Base-by-base conservation (phyloP, 1,140 invertebrate species). In the Drosophila mojavensis region DNA sequence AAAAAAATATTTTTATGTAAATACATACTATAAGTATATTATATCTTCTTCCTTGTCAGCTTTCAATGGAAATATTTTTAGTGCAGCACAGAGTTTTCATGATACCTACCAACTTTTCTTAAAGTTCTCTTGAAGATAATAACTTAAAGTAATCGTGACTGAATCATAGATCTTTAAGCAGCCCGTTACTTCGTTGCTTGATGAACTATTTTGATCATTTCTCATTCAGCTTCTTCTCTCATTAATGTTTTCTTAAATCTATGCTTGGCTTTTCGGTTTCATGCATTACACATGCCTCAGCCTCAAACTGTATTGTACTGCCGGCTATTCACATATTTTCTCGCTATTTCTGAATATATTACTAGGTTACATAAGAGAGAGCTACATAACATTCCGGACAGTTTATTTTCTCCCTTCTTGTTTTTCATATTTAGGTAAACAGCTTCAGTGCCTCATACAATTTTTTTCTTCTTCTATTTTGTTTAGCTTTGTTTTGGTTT, bases 401-500 rank as follows among this genome's bases (percentile, higher is more conserved):
- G 66, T 61, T 20, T 62, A 47, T 69, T 26, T 62, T 20, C 20
- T 53, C 20, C n/a, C 56, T 54, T 36, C 39, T 54, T 48, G 60
- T 56, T 43, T 41, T 64, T 36, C 36, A 68, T 68, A 61, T 74
- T 68, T 47, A 61, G 53, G 53, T 69, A 60, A 51, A 26, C 54
- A 50, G 50, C 55, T 65, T 9, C 39, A 66, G 20, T 56, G 59
- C 39, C 59, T 47, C 43, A 47, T 5, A n/a, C 7, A 17, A 5
- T 17, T 15, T 17, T 6, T 4, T 9, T 15, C 9, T 9, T 3
- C 0, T 45, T 30, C 33, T 17, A 15, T 47, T 47, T 47, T 47
- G n/a, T 9, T 47, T 47, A 9, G 13, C 7, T n/a, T 47, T 17
- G 43, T 47, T 47, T 17, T 47, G n/a, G n/a, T 17, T 15, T 47